Evolutionary conservation across 2,113 vertebrate genomes (phyloP).

Genomic region (Nerophis lumbriciformis): DNA sequence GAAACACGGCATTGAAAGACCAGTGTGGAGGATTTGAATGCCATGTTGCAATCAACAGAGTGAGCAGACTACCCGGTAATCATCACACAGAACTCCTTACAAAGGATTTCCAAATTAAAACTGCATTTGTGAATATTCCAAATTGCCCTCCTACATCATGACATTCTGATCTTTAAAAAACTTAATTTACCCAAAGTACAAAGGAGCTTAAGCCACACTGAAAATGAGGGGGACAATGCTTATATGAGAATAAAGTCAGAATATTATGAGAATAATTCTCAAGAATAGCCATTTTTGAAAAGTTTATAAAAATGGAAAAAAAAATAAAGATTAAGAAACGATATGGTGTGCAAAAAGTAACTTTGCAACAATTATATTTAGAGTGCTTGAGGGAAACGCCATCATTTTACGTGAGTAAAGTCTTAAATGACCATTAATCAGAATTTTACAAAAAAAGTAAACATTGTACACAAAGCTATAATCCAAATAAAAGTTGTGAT

Average conservation of each 20-base stretch:
- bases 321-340: too few relatives aligned
- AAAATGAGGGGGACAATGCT: not conserved
- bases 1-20: not conserved
- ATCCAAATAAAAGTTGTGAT: not conserved
- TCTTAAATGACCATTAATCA: too few relatives aligned
- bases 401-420: too few relatives aligned
- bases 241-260: not conserved
- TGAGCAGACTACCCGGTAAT: not conserved
- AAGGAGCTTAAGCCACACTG: not conserved
- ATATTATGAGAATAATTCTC: not conserved
- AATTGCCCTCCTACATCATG: not conserved
- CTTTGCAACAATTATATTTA: not conserved
- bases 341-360: too few relatives aligned
- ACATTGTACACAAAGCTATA: not conserved
- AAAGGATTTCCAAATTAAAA: not conserved
- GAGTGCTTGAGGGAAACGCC: too few relatives aligned
- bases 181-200: not conserved
- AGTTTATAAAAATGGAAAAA: too few relatives aligned
- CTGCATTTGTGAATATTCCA: not conserved
- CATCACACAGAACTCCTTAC: not conserved
- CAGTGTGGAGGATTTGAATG: not conserved
- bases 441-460: not conserved
- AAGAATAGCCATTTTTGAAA: not conserved
- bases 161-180: not conserved
- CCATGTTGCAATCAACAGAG: not conserved